These are phyloP conservation scores for cattle (Bos taurus) DNA, from an alignment of 2,113 vertebrate genomes.

Conservation along the genomic window DNA sequence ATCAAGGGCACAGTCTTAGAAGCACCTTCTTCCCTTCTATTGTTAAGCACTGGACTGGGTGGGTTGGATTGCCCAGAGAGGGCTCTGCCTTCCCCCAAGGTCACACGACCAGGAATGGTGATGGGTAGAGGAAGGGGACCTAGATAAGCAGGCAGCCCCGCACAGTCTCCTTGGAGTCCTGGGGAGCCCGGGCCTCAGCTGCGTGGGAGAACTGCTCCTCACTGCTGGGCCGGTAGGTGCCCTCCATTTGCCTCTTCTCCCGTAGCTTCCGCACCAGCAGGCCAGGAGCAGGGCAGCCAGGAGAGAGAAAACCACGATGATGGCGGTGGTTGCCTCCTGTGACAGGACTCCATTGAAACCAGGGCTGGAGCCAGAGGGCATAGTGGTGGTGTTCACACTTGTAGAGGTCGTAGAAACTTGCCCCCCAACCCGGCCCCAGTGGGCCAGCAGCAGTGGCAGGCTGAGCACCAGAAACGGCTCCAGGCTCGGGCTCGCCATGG, in stretches of 20 bases:
- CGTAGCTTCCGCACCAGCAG: slow-evolving; percentile 81
- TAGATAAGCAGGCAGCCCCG: slow-evolving; percentile 72
- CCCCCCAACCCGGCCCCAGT: slow-evolving; percentile 30
- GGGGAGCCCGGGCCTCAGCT: slow-evolving; percentile 61
- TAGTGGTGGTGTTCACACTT: not conserved
- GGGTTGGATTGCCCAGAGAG: not conserved
- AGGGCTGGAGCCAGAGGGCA: not conserved
- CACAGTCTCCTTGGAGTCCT: slow-evolving; percentile 69
- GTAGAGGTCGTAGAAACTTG: not conserved
- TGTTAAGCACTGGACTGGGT: not conserved
- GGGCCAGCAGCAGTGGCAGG: slow-evolving; percentile 47
- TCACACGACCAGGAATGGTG: slow-evolving; percentile 20
- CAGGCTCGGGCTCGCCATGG: slow-evolving; percentile 68
- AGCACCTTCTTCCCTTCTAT: slow-evolving; percentile 46
- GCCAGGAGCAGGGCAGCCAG: slow-evolving; percentile 77
- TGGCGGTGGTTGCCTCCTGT: slow-evolving; percentile 75
- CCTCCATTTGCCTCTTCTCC: slow-evolving; percentile 86
- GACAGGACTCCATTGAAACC: slow-evolving; percentile 32
- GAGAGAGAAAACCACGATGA: slow-evolving; percentile 87
- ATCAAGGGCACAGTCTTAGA: not conserved
- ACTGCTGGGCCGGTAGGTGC: slow-evolving; percentile 86
- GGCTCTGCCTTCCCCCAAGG: not conserved
- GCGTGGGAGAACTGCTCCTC: slow-evolving; percentile 81
- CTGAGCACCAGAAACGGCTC: slow-evolving; percentile 56
- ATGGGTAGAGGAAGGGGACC: not conserved